These are phyloP conservation scores for Aspiorhynchus laticeps DNA, from an alignment of 2,113 vertebrate species.

Conservation along the genomic window DNA sequence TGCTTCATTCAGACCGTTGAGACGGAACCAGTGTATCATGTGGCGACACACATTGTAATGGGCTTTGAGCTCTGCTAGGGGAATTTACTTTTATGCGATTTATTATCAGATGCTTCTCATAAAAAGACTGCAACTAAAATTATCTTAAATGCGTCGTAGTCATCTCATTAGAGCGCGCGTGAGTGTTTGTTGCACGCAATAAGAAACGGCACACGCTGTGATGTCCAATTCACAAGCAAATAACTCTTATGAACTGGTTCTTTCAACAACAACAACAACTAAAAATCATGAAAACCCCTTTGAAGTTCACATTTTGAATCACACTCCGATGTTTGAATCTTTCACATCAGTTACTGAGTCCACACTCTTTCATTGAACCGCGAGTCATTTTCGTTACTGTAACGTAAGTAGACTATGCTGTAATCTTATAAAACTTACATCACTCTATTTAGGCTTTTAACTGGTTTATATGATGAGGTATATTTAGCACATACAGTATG, in stretches of 20 bases:
- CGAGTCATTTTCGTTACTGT: not conserved
- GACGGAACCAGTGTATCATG: not conserved
- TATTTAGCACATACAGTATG: not conserved
- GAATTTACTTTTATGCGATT: not conserved
- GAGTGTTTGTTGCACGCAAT: not conserved
- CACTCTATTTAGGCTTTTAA: not conserved
- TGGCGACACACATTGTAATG: not conserved
- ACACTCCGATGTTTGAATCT: not conserved
- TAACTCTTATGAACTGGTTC: not conserved
- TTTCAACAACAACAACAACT: not conserved
- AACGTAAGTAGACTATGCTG: not conserved
- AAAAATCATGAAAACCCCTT: not conserved
- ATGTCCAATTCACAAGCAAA: not conserved
- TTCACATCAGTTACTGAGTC: not conserved
- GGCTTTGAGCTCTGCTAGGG: conserved; percentile 3
- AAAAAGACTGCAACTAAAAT: not conserved
- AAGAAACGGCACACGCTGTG: not conserved
- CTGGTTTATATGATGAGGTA: not conserved
- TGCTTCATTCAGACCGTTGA: not conserved
- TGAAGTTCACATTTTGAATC: not conserved
- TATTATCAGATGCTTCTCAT: not conserved
- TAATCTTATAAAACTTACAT: not conserved
- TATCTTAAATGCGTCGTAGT: not conserved
- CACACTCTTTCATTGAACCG: not conserved
- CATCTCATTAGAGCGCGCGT: not conserved